phyloP scores from a whole-genome alignment of 2,113 vertebrate genomes.

The Columba janthina region DNA sequence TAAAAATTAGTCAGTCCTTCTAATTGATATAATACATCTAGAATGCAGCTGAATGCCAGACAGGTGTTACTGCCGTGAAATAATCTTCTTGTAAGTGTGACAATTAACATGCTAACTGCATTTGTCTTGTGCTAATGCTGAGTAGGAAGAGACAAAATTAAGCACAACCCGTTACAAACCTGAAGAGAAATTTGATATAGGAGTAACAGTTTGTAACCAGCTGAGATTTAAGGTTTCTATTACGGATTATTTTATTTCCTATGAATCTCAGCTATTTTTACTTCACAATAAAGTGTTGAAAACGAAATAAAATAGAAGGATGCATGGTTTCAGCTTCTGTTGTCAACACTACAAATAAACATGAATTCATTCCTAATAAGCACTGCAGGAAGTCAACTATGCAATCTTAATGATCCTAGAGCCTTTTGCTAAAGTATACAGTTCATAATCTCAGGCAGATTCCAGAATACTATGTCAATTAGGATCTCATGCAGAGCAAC shows the following conservation, averaged over 20 bases:
- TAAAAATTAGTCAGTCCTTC: not conserved
- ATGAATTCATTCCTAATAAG: conserved; percentile 15
- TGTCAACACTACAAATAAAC: conserved; percentile 17
- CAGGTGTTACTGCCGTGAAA: not conserved
- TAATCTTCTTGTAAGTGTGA: not conserved
- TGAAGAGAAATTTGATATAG: not conserved
- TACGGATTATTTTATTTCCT: not conserved
- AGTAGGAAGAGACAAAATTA: not conserved
- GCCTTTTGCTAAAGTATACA: conserved; percentile 10
- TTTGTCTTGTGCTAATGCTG: not conserved
- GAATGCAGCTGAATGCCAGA: not conserved
- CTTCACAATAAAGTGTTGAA: not conserved
- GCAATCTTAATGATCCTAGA: conserved; percentile 8
- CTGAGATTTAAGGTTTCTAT: not conserved
- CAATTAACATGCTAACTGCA: conserved; percentile 13
- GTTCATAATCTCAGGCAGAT: conserved; percentile 19
- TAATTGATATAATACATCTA: not conserved
- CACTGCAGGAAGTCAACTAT: conserved; percentile 6
- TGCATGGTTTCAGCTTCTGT: not conserved
- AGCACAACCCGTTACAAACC: not conserved
- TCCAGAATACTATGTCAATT: conserved; percentile 27
- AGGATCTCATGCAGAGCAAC: not conserved
- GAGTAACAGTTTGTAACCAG: not conserved
- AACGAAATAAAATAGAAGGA: not conserved
- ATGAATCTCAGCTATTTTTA: not conserved